Evolutionary conservation across 1,140 invertebrate species (phyloP), one percentile per base, ranked within the genome.

Genomic region (Eupeodes corollae): DNA sequence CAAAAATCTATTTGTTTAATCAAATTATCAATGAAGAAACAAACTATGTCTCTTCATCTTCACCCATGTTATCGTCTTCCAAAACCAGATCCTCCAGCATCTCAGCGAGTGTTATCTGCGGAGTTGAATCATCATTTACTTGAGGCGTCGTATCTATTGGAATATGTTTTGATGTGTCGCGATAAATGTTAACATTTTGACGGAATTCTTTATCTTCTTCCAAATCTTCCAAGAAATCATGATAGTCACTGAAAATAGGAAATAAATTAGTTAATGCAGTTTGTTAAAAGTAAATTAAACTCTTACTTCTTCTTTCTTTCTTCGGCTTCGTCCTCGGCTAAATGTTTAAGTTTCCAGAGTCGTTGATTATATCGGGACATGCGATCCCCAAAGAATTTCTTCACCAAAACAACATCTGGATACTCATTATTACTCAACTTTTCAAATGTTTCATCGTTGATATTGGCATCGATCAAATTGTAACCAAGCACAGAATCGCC

Each of bases 1-100:
- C 21, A 26, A 26, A 26, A 5, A 26, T 26, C 21, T 5, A 26
- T 26, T 5, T 26, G 3, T 26, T 26, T 26, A 26, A 5, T 26
- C 3, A 26, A 26, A 26, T 26, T 5, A 26, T 26, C 3, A 26
- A 26, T 5, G 21, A 26, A 26, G 3, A 26, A 26, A 26, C 8
- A 26, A 26, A 26, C 8, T 26, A 26, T n/a, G n/a, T n/a, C n/a
- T n/a, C n/a, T 26, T 26, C 21, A 26, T 5, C 69, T 56, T 81
- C 76, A 15, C 63, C 71, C 80, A 85, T 83, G 53, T 83, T 79
- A 15, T 78, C 77, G 59, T 88, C 86, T 47, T 85, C 81, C 34
- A 91, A 79, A n/a, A 73, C 74, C 49, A 98, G 73, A 72, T 98
- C 95, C 52, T 98, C 93, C 48, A 99, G 71, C 96, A 99, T 98